Conservation (phyloP, 2,888 invertebrate species). For the Folsomia candida region DNA sequence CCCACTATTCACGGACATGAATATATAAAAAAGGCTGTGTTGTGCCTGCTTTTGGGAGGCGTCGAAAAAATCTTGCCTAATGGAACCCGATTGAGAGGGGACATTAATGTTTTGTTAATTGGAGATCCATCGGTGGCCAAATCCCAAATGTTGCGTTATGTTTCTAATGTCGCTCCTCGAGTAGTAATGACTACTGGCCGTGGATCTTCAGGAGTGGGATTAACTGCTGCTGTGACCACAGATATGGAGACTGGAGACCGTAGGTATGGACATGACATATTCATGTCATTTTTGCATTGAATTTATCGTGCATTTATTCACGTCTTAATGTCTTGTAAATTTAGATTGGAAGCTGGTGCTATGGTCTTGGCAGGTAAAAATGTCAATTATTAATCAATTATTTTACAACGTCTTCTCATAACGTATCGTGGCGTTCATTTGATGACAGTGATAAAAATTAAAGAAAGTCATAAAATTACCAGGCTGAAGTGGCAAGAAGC, state of each 20-base stretch:
- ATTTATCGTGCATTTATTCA: background rate
- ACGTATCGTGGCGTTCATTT: no score
- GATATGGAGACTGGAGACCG: constrained; percentile 90
- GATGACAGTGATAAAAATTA: no score
- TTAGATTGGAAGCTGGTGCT: constrained; percentile 90
- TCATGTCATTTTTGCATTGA: background rate
- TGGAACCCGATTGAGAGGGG: constrained; percentile 85
- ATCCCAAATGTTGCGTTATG: constrained; percentile 91
- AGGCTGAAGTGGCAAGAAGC: no score
- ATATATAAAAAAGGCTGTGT: constrained; percentile 91
- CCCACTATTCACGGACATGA: constrained; percentile 98
- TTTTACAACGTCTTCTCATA: no score
- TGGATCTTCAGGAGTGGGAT: constrained; percentile 96
- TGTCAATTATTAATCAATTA: no score
- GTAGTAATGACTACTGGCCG: constrained; percentile 97
- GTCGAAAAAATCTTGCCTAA: constrained; percentile 90
- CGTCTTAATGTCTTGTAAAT: constrained; percentile 21
- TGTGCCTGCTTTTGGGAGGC: constrained; percentile 91
- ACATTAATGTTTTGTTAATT: constrained; percentile 88
- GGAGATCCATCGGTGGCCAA: constrained; percentile 99
- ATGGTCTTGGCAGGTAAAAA: constrained; percentile 99
- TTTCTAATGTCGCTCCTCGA: constrained; percentile 87
- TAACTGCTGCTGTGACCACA: constrained; percentile 96
- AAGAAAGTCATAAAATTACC: no score
- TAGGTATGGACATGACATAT: constrained; percentile 54